Base-by-base conservation (phyloP, 1,140 invertebrate genomes). In the Agrypnia vestita region DNA sequence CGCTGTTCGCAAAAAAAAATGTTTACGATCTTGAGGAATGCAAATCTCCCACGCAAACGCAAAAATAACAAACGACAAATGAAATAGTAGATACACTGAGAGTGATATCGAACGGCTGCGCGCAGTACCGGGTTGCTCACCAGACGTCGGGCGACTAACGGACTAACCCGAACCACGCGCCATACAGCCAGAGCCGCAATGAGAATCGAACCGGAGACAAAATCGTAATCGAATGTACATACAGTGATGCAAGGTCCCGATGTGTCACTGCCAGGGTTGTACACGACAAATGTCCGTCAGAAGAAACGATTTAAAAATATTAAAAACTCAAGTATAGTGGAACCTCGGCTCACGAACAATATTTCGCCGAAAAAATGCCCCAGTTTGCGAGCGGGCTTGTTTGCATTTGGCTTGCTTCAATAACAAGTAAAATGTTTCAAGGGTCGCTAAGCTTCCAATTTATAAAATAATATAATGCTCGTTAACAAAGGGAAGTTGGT, bases 231-330 rank as follows among this genome's bases (percentile, higher is more conserved):
- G 11, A 15, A 17, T 56, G 53, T 15, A 56, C 53, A 56, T 15
- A 56, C 53, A 56, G n/a, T 56, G 53, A 56, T 17, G 53, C 53
- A 56, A 56, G 53, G 53, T 17, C 53, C 53, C 53, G n/a, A 15
- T 56, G 53, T 15, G 53, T 56, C 21, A 64, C 61, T 25, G 25
- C 17, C 61, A 64, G 21, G 43, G 61, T 35, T 64, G 61, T 17
- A 21, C 59, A 61, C 25, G 25, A 6, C 25, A 35, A 35, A 35
- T 35, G 25, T 35, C n/a, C n/a, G n/a, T n/a, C n/a, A n/a, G n/a
- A n/a, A n/a, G n/a, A n/a, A n/a, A n/a, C n/a, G n/a, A n/a, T n/a
- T n/a, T n/a, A n/a, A n/a, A n/a, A n/a, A n/a, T n/a, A n/a, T n/a
- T n/a, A n/a, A n/a, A n/a, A n/a, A n/a, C n/a, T n/a, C n/a, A n/a